Percentiles rank a stretch among this genome's conserved stretches.
phyloP scores from a whole-genome alignment of 2,797 vertebrate genomes.

The Gorsachius magnificus region DNA sequence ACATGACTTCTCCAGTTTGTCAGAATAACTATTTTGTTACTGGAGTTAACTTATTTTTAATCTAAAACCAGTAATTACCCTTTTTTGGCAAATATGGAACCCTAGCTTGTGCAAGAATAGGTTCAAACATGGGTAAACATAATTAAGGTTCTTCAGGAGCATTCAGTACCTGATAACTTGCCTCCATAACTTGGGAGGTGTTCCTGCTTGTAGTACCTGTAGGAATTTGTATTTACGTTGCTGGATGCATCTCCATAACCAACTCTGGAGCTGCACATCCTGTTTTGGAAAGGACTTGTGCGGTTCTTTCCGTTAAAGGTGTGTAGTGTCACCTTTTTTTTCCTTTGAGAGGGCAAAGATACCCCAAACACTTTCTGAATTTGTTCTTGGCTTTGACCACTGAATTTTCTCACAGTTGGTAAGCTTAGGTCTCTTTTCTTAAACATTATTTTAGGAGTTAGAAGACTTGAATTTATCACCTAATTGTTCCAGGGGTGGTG shows the following conservation, averaged over 20 bases:
- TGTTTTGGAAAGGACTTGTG: neutral
- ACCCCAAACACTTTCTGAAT: neutral
- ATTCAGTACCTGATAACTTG: neutral
- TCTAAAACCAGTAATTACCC: neutral
- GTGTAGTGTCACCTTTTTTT: neutral
- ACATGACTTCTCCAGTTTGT: neutral
- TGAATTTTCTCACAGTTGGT: neutral
- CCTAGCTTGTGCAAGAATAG: neutral
- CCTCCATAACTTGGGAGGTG: neutral
- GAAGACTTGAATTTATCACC: neutral
- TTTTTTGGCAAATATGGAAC: neutral
- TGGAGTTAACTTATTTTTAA: neutral
- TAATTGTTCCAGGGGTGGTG: neutral
- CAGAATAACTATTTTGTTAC: neutral
- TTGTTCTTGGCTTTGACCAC: neutral
- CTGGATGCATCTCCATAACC: neutral
- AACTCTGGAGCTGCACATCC: neutral
- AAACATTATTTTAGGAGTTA: neutral
- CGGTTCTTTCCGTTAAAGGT: neutral
- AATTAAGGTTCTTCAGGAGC: neutral
- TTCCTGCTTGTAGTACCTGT: neutral
- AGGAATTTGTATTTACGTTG: neutral
- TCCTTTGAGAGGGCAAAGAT: neutral
- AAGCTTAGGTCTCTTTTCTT: neutral
- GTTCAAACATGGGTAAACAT: neutral